A percentile compares a stretch with the other conserved stretches of the same genome.
These are phyloP conservation scores for Pycnomerus fuliginosus DNA, from an alignment of 2,888 invertebrate genomes.

Conservation along the genomic window DNA sequence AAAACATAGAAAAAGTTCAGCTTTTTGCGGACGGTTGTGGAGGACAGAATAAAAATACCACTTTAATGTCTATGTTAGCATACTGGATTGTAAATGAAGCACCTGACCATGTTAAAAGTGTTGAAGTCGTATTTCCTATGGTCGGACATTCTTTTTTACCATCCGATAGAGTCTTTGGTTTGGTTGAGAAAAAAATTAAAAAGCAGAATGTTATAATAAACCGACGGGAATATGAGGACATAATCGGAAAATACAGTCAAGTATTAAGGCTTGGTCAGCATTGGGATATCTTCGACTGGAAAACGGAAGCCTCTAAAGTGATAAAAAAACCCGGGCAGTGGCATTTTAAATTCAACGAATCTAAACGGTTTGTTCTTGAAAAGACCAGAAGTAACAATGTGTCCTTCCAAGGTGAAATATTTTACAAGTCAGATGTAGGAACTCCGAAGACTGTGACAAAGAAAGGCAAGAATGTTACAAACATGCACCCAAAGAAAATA, in stretches of 20 bases:
- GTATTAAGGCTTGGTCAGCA: not conserved
- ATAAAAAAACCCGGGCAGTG: not conserved
- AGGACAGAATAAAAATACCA: conserved; percentile 22
- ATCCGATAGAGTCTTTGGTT: conserved; percentile 12
- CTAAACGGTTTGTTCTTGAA: not conserved
- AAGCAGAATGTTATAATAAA: conserved; percentile 2
- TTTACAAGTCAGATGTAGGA: not conserved
- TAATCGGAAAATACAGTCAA: not conserved
- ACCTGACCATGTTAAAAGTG: not conserved
- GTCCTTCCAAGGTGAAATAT: not conserved
- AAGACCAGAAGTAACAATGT: not conserved
- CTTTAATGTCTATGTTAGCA: conserved; percentile 13
- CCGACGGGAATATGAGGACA: not conserved
- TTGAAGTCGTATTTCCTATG: conserved; percentile 10
- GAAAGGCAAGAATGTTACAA: not conserved
- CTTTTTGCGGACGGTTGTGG: conserved; percentile 20
- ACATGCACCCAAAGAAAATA: not conserved
- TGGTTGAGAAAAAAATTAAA: conserved; percentile 4
- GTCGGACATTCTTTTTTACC: conserved; percentile 16
- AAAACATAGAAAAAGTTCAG: conserved; percentile 1
- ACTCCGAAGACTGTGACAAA: not conserved
- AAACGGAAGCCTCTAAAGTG: not conserved
- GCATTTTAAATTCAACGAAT: not conserved
- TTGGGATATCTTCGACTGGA: not conserved
- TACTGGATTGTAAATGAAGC: conserved; percentile 9